A percentile compares a stretch with the other conserved stretches of the same genome.
phyloP scores from a whole-genome alignment of 1,140 invertebrate genomes.

The Macrotrachela quadricornifera region DNA sequence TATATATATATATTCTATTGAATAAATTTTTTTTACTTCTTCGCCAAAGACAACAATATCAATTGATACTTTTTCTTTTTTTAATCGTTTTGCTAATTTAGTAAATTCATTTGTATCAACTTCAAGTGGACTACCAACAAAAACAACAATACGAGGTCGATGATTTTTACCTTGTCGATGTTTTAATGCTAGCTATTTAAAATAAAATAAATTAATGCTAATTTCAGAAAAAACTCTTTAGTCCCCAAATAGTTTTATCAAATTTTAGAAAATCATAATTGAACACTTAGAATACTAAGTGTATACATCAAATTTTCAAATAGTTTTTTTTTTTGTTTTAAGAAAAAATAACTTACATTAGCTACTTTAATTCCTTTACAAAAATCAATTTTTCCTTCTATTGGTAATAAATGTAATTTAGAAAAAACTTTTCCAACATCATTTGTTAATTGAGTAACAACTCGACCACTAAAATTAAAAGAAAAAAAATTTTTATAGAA shows the following conservation, averaged over 20 bases:
- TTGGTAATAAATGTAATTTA: slow-evolving; percentile 79
- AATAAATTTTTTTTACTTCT: slow-evolving; percentile 45
- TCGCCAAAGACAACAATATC: slow-evolving; percentile 96
- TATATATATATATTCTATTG: too few relatives aligned
- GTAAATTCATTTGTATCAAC: slow-evolving; percentile 62
- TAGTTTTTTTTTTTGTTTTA: background rate
- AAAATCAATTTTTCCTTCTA: slow-evolving; percentile 69
- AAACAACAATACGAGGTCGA: slow-evolving; percentile 91
- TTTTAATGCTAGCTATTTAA: slow-evolving; percentile 62
- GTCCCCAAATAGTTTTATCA: too few relatives aligned
- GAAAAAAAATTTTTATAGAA: background rate
- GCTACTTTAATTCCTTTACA: slow-evolving; percentile 80
- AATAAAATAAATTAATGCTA: slow-evolving; percentile 8
- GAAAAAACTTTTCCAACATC: slow-evolving; percentile 82
- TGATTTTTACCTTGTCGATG: slow-evolving; percentile 98
- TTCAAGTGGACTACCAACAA: slow-evolving; percentile 83
- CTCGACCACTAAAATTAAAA: slow-evolving; percentile 49
- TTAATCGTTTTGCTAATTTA: slow-evolving; percentile 84
- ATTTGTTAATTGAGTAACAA: slow-evolving; percentile 78
- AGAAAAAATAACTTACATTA: slow-evolving; percentile 44
- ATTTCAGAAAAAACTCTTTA: background rate
- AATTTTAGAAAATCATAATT: too few relatives aligned
- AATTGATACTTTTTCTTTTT: slow-evolving; percentile 97
- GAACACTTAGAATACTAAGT: too few relatives aligned
- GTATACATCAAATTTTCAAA: too few relatives aligned